Conservation (phyloP, 2,888 invertebrate genomes). For the Aphrophora alni region DNA sequence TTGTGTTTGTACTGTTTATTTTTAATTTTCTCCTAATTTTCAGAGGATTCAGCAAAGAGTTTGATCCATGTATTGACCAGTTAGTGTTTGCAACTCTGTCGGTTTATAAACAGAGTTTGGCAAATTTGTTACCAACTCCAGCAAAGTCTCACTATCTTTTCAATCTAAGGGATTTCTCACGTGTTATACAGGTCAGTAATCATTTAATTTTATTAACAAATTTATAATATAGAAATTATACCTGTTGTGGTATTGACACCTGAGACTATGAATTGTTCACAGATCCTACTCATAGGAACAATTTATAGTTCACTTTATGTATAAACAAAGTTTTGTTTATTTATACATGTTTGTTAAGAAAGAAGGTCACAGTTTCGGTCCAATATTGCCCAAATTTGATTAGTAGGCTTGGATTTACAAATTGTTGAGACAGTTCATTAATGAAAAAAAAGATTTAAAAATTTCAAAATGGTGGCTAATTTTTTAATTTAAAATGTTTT, state of each 20-base stretch:
- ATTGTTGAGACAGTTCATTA: no score
- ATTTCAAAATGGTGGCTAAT: no score
- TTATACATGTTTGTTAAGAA: no score
- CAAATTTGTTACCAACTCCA: slow-evolving; percentile 89
- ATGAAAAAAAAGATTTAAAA: no score
- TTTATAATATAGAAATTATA: neutral
- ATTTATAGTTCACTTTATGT: no score
- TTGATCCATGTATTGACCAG: slow-evolving; percentile 90
- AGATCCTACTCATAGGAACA: no score
- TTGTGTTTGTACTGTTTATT: neutral
- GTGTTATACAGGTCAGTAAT: slow-evolving; percentile 78
- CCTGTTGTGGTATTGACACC: neutral
- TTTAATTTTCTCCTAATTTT: slow-evolving; percentile 49
- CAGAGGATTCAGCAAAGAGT: slow-evolving; percentile 93
- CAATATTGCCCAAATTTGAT: no score
- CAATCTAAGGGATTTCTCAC: slow-evolving; percentile 91
- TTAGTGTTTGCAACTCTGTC: slow-evolving; percentile 85
- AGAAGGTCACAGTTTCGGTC: no score
- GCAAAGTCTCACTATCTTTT: slow-evolving; percentile 94
- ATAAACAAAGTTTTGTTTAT: no score
- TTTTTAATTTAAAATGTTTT: no score
- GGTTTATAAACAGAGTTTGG: slow-evolving; percentile 82
- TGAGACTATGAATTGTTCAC: no score
- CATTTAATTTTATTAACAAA: slow-evolving; percentile 15
- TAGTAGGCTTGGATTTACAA: no score